phyloP scores from a whole-genome alignment of 2,888 invertebrate species.

The Latrodectus elegans region DNA sequence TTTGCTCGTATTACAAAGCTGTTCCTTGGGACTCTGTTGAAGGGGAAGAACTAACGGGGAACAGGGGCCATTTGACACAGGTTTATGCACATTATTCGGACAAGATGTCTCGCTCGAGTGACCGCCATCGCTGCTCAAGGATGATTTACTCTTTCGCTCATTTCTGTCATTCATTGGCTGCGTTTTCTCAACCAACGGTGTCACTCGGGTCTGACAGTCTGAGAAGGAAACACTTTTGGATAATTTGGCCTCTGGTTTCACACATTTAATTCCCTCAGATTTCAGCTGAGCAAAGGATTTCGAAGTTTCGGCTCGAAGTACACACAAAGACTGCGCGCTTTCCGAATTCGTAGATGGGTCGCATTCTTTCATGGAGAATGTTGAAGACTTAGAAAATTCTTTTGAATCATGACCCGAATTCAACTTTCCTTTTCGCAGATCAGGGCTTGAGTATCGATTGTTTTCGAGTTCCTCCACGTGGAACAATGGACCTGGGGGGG shows the following conservation, averaged over 20 bases:
- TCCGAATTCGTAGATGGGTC: background rate
- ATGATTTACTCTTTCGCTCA: conserved; percentile 11
- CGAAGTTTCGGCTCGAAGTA: conserved; percentile 25
- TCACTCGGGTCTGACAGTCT: conserved; percentile 5
- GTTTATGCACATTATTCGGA: too few species aligned
- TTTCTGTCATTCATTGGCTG: background rate
- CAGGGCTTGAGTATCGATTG: conserved; percentile 48
- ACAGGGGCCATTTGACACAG: too few species aligned
- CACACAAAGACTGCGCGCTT: conserved; percentile 21
- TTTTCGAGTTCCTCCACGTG: conserved; percentile 16
- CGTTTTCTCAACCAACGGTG: background rate
- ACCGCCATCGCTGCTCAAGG: background rate
- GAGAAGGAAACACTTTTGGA: conserved; percentile 60
- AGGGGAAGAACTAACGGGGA: too few species aligned
- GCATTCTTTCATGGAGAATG: background rate
- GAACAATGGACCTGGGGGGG: background rate
- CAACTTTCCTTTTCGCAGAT: conserved; percentile 44
- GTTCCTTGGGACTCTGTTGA: too few species aligned
- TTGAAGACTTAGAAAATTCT: background rate
- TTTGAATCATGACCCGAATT: background rate
- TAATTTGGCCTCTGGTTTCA: conserved; percentile 6
- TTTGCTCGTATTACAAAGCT: too few species aligned
- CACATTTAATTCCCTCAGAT: background rate
- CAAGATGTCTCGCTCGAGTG: background rate
- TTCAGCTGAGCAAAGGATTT: conserved; percentile 9